Evolutionary conservation across 2,113 vertebrate genomes (phyloP), one percentile per base, ranked within the genome.

Genomic region (Rhinolophus sinicus): DNA sequence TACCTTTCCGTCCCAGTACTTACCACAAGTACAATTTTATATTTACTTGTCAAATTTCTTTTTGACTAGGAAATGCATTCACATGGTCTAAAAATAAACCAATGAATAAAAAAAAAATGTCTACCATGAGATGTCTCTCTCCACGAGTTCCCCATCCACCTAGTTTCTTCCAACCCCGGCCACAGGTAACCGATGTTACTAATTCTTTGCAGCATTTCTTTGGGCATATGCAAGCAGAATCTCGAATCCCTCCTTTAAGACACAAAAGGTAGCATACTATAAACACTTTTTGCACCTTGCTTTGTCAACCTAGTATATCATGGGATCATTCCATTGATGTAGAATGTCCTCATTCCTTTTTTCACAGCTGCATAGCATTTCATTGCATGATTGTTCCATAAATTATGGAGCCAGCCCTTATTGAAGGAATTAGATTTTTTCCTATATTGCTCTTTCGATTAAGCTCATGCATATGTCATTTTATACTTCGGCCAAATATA

Each of bases 1-100:
- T 13, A 58, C 67, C 62, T 93, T 96, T 62, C 85, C 3, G 10
- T 33, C 30, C 18, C 24, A 15, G 47, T 52, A 40, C 33, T 89
- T 80, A 47, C 40, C 6, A n/a, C 33, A 60, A 40, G 67, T 77
- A 8, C 35, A 33, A 40, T 40, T 78, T 56, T 38, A 19, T 38
- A 8, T 15, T 28, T 78, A 44, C 33, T 78, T 77, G 38, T 87
- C 62, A 73, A 33, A 52, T 90, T 88, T 67, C 35, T 65, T 90
- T 97, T 89, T 77, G 44, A 89, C 58, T 64, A 81, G 44, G 56
- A 93, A 89, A 62, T 94, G 15, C 28, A 54, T 30, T 73, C 19
- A 38, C 24, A 13, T 52, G 28, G 28, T 44, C 91, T 84, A 88
- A 89, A 89, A 80, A 85, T 40, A 64, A 76, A 70, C 73, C 75